Evolutionary conservation across 2,888 invertebrate species (phyloP).

Genomic region (Synanthedon andrenaeformis): DNA sequence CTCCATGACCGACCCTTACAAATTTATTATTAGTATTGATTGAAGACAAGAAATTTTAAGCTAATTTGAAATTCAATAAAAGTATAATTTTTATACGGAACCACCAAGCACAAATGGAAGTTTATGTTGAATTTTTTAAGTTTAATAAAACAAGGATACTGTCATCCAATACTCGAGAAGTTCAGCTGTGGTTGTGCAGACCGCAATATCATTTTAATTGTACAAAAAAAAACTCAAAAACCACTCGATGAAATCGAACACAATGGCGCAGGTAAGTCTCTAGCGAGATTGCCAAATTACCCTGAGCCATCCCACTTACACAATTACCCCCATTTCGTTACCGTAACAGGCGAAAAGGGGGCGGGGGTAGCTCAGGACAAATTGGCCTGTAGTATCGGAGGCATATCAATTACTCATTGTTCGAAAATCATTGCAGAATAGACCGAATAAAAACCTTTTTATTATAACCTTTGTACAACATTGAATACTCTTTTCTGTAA

Average conservation of each 20-base stretch:
- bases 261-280: constrained; percentile 37
- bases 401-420: constrained; percentile 62
- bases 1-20: no score
- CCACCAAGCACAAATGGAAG: not conserved
- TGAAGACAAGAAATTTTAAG: not conserved
- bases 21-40: no score
- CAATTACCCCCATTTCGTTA: not conserved
- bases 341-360: not conserved
- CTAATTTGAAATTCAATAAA: not conserved
- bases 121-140: constrained; percentile 6
- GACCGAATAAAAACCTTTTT: constrained; percentile 35
- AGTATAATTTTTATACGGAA: not conserved
- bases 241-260: constrained; percentile 35
- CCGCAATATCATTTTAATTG: constrained; percentile 45
- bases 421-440: constrained; percentile 39
- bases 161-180: constrained; percentile 10
- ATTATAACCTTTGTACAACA: constrained; percentile 28
- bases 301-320: constrained; percentile 7
- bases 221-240: constrained; percentile 28
- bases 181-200: constrained; percentile 38
- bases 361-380: not conserved
- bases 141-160: constrained; percentile 8
- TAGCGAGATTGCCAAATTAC: constrained; percentile 12
- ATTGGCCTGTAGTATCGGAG: constrained; percentile 46
- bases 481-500: constrained; percentile 17